Base-by-base conservation (phyloP, 2,113 vertebrate genomes). In the Conger conger region DNA sequence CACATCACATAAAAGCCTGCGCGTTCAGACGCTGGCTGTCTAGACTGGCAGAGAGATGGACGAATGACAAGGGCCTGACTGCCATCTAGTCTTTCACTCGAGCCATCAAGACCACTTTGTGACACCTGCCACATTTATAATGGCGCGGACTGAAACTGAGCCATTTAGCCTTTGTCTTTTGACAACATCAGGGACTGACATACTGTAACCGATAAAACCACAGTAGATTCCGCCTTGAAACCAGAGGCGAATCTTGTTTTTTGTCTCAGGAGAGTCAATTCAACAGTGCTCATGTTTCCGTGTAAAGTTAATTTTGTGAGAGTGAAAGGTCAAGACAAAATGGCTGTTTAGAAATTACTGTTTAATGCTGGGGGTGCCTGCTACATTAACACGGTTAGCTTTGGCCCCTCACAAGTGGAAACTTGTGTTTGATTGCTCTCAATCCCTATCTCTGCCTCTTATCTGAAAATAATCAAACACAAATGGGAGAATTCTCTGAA, bases 221-320 rank as follows among this genome's bases (percentile, higher is more conserved):
- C 38, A 17, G 13, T 23, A 11, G 17, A 82, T 36, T 9, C 54
- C 9, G 9, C 27, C 68, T 13, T 11, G 36, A 83, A 33, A 88
- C 88, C 85, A 86, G 87, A 87, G 37, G 86, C 4, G 60, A 82
- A 83, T 86, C 38, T 88, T 87, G 83, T 88, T 84, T 84, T 82
- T 88, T 85, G 57, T 63, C 82, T 85, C 85, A 84, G 85, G 79
- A 86, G 86, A 81, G 82, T 83, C 83, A 84, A 81, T 86, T 87
- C 78, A 37, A 45, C 60, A 77, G 57, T 53, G 87, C 90, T 87
- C 81, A 76, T 80, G 89, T 73, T 63, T 63, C 68, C 33, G 86
- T 85, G 76, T 82, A 85, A 86, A 86, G 80, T 88, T 87, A 87
- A 79, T 23, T 54, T 82, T 79, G 79, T 73, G 68, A n/a, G 88